Percentiles rank a stretch among this genome's conserved stretches.
phyloP scores from a whole-genome alignment of 2,888 invertebrate species.

The Abrostola triplasia region DNA sequence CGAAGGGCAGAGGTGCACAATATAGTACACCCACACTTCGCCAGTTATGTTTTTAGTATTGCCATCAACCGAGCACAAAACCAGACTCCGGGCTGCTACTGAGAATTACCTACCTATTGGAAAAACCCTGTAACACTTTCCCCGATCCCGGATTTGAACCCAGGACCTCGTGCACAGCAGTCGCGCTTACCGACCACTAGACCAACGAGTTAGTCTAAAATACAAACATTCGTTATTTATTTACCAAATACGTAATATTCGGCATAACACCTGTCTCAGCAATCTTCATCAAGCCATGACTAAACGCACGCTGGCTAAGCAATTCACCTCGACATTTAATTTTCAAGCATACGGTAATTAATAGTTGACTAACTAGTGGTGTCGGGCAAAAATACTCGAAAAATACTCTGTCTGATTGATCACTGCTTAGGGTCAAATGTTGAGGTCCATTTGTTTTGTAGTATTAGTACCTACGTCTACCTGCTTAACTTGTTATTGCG shows the following conservation, averaged over 20 bases:
- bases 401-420: constrained; percentile 60
- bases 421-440: constrained; percentile 37
- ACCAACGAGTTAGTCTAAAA: too few relatives aligned
- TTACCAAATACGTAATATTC: not conserved
- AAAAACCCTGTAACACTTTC: too few relatives aligned
- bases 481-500: not conserved
- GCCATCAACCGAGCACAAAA: too few relatives aligned
- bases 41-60: too few relatives aligned
- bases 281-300: constrained; percentile 34
- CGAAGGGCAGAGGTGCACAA: too few relatives aligned
- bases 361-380: constrained; percentile 50
- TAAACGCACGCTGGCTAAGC: constrained; percentile 41
- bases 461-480: constrained; percentile 1
- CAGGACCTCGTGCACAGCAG: too few relatives aligned
- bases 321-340: constrained; percentile 66
- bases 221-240: too few relatives aligned
- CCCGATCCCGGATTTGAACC: too few relatives aligned
- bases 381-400: constrained; percentile 42
- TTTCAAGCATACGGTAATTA: constrained; percentile 49
- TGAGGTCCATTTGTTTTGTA: constrained; percentile 1
- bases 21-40: too few relatives aligned
- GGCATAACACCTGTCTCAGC: constrained; percentile 5
- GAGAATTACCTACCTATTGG: too few relatives aligned
- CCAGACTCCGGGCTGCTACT: too few relatives aligned
- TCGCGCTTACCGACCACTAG: too few relatives aligned